Base-by-base conservation (phyloP, 2,888 invertebrate genomes). In the Fragum fragum region DNA sequence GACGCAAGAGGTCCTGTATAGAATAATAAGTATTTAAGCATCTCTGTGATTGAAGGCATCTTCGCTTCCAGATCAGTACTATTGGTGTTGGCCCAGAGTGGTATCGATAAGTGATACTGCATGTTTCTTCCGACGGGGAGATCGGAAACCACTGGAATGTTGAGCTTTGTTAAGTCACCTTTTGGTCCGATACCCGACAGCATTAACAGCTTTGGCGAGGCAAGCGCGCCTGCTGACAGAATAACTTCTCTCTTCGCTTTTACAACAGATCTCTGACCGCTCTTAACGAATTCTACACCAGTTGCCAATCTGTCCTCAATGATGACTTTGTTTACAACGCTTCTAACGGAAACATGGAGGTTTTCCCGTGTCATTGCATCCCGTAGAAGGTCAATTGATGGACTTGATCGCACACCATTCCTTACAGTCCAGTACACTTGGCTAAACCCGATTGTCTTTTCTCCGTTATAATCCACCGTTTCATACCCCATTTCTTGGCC, bases 191-290 rank as follows among this genome's bases (percentile, higher is more conserved):
- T 88, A 16, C 93, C 93, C 68, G 92, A 93, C 28, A 92, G 81
- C 90, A 94, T 87, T 18, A 94, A 85, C 7, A 94, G 79, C 57
- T 93, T 90, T 9, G 94, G 93, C 2, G 93, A 91, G 69, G 91
- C 93, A n/a, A 94, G 89, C 32, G 92, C 88, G 7, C 94, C 94
- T 6, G 93, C 94, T 53, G 91, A 91, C 21, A 94, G 86, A 28
- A 92, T 89, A 32, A 93, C 90, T 79, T 91, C 90, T 76, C 87
- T 85, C 36, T 79, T 73, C 59, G 90, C 87, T 73, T 83, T 73
- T 9, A 89, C 88, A 9, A 59, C 61, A 16, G 76, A 63, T 23
- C 72, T 23, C 14, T 83, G 81, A 53, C 86, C 87, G 59, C 83
- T 81, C 63, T 78, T 82, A 9, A 76, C 61, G 47, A 90, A 88